phyloP scores from a whole-genome alignment of 1,140 invertebrate species.

The Tetragnatha versicolor region DNA sequence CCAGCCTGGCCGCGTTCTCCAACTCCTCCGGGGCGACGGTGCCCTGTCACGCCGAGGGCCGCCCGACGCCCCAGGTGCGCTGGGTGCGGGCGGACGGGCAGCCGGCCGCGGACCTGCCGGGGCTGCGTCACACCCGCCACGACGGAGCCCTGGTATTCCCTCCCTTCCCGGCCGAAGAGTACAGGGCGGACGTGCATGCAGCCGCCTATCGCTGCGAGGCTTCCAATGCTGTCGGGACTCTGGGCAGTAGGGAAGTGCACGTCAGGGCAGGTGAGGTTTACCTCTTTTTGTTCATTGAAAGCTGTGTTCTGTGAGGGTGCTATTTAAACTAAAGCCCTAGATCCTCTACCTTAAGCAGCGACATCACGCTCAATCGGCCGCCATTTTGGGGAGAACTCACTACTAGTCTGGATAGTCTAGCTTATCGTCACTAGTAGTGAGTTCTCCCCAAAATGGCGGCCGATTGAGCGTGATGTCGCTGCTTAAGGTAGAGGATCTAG shows the following conservation, averaged over 20 bases:
- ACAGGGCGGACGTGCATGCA: constrained; percentile 69
- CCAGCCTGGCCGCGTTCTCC: constrained; percentile 89
- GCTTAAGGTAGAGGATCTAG: too few relatives aligned
- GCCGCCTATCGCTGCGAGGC: constrained; percentile 81
- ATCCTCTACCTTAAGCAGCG: too few relatives aligned
- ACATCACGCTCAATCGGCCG: too few relatives aligned
- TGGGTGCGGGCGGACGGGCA: constrained; percentile 70
- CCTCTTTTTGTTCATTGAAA: neutral
- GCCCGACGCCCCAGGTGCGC: constrained; percentile 88
- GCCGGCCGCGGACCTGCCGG: constrained; percentile 65
- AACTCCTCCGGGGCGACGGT: constrained; percentile 91
- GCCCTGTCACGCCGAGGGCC: constrained; percentile 88
- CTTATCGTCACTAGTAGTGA: too few relatives aligned
- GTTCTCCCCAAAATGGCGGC: too few relatives aligned
- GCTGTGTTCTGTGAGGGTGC: neutral
- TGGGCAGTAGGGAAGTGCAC: constrained; percentile 90
- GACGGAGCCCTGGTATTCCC: constrained; percentile 65
- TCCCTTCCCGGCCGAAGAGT: constrained; percentile 61
- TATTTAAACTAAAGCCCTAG: too few relatives aligned
- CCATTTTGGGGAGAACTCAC: too few relatives aligned
- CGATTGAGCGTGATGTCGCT: too few relatives aligned
- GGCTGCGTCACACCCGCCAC: constrained; percentile 73
- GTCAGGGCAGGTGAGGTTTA: constrained; percentile 86
- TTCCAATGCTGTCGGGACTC: constrained; percentile 85
- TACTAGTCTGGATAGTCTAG: too few relatives aligned